Evolutionary conservation across 2,888 invertebrate species (phyloP).

Genomic region (Euplexia lucipara): DNA sequence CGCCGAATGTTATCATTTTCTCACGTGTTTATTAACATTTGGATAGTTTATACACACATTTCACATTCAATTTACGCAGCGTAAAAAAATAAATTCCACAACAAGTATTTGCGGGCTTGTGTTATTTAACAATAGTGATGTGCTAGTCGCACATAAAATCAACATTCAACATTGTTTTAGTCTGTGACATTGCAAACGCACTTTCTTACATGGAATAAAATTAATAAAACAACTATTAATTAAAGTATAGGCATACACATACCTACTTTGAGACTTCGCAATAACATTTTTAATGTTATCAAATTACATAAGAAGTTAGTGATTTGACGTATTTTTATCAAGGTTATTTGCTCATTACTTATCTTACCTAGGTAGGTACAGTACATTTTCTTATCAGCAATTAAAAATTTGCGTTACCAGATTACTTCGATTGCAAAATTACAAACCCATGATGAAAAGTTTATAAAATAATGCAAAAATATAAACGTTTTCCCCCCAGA

Average conservation of each 20-base stretch:
- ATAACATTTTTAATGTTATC: neutral
- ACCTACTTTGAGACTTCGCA: neutral
- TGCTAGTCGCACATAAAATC: slow-evolving; percentile 30
- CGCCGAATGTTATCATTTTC: slow-evolving; percentile 89
- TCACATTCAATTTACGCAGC: slow-evolving; percentile 75
- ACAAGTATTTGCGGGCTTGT: slow-evolving; percentile 78
- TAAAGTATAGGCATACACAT: too few species aligned
- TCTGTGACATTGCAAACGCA: slow-evolving; percentile 19
- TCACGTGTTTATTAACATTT: slow-evolving; percentile 82
- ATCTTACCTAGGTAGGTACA: too few species aligned
- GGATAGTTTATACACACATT: slow-evolving; percentile 79
- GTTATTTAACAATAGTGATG: slow-evolving; percentile 88
- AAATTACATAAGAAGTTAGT: neutral
- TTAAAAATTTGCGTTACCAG: too few species aligned
- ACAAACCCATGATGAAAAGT: too few species aligned
- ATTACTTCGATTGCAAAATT: neutral
- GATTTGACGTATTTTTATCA: neutral
- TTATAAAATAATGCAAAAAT: too few species aligned
- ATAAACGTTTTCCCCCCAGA: too few species aligned
- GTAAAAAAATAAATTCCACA: slow-evolving; percentile 76
- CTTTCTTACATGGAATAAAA: neutral
- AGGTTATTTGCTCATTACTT: neutral
- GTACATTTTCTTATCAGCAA: neutral
- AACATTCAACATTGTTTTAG: slow-evolving; percentile 31
- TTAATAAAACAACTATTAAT: neutral